Base-by-base conservation (phyloP, 2,888 invertebrate species). In the Caradrina kadenii region DNA sequence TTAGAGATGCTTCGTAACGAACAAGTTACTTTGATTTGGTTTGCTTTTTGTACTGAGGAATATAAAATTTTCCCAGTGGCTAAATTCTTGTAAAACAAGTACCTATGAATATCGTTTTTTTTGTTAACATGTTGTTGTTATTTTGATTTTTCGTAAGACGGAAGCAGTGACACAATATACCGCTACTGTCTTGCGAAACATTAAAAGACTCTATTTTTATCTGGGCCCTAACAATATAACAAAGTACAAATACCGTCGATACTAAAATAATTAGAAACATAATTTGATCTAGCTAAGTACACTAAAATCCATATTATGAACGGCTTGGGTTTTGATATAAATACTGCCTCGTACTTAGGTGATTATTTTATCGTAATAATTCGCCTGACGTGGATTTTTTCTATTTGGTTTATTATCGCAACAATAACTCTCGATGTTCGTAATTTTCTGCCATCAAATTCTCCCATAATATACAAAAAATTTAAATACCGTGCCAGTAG, bases 401-500 rank as follows among this genome's bases (percentile, higher is more conserved):
- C n/a, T 49, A 49, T 49, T n/a, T n/a, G 49, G 15, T 55, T 75
- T 49, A 48, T 56, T 13, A 56, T 52, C 42, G 49, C 49, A 69
- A 58, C 10, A 13, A 63, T 54, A 31, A 79, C 79, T 61, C 63
- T 78, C 74, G 79, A 79, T 78, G 82, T 78, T 78, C 78, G 78
- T 78, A 66, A 50, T 61, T 56, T 65, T 63, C 17, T 61, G 45
- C 73, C 66, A 82, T 73, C 63, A 79, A 76, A 77, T 81, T 81
- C 49, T 78, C 17, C 50, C 65, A 58, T 52, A 11, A 21, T 63
- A 48, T 73, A 63, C 26, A 21, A 35, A 21, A 55, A 56, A 49
- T 45, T 35, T 22, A 22, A 53, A 66, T 31, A 39, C 2, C 15
- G 42, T 50, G 77, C 13, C 53, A 55, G 42, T 55, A 54, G 42